phyloP scores from a whole-genome alignment of 2,797 vertebrate genomes.

The Benthosema pterotum region DNA sequence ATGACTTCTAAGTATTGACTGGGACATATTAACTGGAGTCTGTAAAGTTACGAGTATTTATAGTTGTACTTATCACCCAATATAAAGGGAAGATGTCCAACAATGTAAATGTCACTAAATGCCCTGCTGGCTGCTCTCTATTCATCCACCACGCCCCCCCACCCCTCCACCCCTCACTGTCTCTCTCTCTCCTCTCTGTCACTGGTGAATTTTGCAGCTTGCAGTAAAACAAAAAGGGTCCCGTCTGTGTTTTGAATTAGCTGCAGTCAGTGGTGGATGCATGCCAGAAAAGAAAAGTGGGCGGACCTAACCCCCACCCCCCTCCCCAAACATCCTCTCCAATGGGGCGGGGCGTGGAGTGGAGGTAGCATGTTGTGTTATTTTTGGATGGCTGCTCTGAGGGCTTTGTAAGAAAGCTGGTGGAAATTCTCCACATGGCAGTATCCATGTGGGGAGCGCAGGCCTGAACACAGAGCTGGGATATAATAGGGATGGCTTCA shows the following conservation, averaged over 20 bases:
- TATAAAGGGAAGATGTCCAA: conserved; percentile 59
- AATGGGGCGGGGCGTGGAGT: conserved; percentile 54
- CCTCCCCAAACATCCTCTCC: conserved; percentile 68
- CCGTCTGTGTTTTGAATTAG: conserved; percentile 78
- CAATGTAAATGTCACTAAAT: conserved; percentile 49
- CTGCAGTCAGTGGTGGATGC: conserved; percentile 65
- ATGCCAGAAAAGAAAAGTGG: conserved; percentile 57
- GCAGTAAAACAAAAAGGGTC: conserved; percentile 28
- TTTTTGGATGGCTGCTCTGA: conserved; percentile 76
- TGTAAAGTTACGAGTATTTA: too few relatives aligned
- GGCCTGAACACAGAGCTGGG: conserved; percentile 34
- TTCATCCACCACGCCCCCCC: conserved; percentile 25
- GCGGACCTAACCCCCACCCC: conserved; percentile 50
- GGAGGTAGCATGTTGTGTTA: conserved; percentile 75
- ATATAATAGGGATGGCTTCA: conserved; percentile 70
- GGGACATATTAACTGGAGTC: conserved; percentile 50
- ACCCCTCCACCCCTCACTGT: conserved; percentile 21
- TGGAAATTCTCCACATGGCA: conserved; percentile 74
- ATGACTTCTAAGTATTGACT: conserved; percentile 69
- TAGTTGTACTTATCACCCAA: conserved; percentile 1
- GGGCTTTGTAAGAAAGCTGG: conserved; percentile 76
- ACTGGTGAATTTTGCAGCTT: conserved; percentile 36
- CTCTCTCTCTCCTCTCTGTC: conserved; percentile 17
- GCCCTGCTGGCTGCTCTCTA: conserved; percentile 6
- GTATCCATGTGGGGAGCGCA: conserved; percentile 71